A percentile compares a stretch with the other conserved stretches of the same genome.
Conservation (phyloP, 2,888 invertebrate genomes). For the Antitype chi region DNA sequence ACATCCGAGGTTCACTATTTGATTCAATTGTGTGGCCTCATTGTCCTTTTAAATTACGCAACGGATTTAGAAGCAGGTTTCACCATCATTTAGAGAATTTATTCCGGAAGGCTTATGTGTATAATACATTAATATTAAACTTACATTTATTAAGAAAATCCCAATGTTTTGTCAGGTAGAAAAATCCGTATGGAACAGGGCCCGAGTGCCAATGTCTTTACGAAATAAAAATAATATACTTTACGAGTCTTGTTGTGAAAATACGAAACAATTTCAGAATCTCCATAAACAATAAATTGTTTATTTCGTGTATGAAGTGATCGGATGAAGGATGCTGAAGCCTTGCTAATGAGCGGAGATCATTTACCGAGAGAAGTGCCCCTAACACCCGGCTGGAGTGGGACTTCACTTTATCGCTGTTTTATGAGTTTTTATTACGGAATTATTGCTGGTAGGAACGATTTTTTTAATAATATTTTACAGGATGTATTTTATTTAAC, state of each 20-base stretch:
- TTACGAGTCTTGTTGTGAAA: not conserved
- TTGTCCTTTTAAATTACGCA: too few relatives aligned
- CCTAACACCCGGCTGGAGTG: constrained; percentile 13
- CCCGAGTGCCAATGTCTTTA: too few relatives aligned
- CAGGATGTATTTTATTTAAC: not conserved
- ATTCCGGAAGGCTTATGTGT: not conserved
- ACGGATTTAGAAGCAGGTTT: not conserved
- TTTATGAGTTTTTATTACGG: constrained; percentile 23
- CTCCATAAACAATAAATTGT: constrained; percentile 17
- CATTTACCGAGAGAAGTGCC: constrained; percentile 21
- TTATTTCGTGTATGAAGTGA: constrained; percentile 30
- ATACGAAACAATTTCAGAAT: not conserved
- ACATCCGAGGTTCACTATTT: not conserved
- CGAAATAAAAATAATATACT: too few relatives aligned
- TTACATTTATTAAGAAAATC: not conserved
- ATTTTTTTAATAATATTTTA: not conserved
- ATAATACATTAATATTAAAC: not conserved
- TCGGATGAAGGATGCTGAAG: not conserved
- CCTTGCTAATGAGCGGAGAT: constrained; percentile 45
- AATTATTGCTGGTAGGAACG: constrained; percentile 5
- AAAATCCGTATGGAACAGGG: not conserved
- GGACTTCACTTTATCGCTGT: constrained; percentile 25
- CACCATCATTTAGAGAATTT: not conserved
- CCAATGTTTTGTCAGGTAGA: not conserved
- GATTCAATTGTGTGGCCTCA: not conserved